phyloP scores from a whole-genome alignment of 64 coral and sea anemone genomes.

The Platygyra sinensis region DNA sequence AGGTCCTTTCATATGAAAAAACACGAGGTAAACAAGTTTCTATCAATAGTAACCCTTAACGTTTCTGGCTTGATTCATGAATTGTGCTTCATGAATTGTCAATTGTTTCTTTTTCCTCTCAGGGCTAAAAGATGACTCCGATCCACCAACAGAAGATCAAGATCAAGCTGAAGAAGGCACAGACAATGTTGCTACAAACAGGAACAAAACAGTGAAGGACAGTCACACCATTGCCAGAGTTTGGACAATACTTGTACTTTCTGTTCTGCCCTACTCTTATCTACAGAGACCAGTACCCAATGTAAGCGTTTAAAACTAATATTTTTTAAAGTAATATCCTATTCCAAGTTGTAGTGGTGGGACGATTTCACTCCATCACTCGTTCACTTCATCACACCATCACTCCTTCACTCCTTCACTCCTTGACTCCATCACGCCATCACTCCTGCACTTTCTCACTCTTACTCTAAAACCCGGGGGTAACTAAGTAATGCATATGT shows the following conservation, averaged over 20 bases:
- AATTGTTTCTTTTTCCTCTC: neutral
- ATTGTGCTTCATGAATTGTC: neutral
- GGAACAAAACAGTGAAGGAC: conserved; percentile 12
- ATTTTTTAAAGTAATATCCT: neutral
- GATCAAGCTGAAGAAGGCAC: neutral
- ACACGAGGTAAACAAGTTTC: conserved; percentile 33
- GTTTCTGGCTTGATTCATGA: neutral
- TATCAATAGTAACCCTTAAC: too few relatives aligned
- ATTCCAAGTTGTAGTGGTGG: too few relatives aligned
- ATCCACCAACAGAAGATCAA: neutral
- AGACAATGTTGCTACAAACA: neutral
- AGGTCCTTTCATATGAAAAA: conserved; percentile 50
- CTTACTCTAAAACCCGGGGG: too few relatives aligned
- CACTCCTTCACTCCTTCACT: too few relatives aligned
- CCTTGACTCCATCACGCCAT: too few relatives aligned
- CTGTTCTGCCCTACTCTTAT: conserved; percentile 85
- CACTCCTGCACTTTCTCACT: too few relatives aligned
- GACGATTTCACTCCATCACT: too few relatives aligned
- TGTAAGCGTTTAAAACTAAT: conserved; percentile 56
- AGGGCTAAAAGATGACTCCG: neutral
- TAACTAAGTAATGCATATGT: too few relatives aligned
- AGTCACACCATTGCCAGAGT: conserved; percentile 62
- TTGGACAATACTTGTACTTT: conserved; percentile 94
- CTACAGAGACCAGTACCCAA: conserved; percentile 90
- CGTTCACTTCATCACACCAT: too few relatives aligned